phyloP scores from a whole-genome alignment of 2,113 vertebrate genomes.

The Arothron firmamentum region DNA sequence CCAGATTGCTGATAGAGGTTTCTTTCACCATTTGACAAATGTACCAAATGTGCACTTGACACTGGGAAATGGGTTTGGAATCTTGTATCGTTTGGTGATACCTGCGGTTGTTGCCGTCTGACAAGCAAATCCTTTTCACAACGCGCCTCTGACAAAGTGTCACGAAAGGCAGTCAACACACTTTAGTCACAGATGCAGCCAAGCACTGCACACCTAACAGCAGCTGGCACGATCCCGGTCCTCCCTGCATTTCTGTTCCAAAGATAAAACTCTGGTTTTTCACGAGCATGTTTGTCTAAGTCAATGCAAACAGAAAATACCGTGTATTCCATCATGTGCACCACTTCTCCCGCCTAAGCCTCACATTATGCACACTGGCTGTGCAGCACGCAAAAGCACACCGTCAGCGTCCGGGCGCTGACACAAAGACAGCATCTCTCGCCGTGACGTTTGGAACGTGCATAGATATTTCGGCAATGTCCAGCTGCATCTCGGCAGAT shows the following conservation, averaged over 20 bases:
- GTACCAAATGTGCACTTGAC: background rate
- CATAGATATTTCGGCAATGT: background rate
- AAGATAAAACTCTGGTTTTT: background rate
- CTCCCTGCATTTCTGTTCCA: background rate
- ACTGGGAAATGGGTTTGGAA: too few species aligned
- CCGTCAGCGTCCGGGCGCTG: background rate
- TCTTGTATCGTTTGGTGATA: too few species aligned
- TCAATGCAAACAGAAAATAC: slow-evolving; percentile 38
- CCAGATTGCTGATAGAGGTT: slow-evolving; percentile 84
- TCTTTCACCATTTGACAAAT: background rate
- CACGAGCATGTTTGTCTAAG: slow-evolving; percentile 10
- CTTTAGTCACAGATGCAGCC: too few species aligned
- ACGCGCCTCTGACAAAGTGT: too few species aligned
- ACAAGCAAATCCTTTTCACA: too few species aligned
- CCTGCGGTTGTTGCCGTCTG: too few species aligned
- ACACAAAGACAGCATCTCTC: background rate
- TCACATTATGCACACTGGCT: slow-evolving; percentile 27
- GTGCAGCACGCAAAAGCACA: slow-evolving; percentile 23
- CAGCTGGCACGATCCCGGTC: background rate
- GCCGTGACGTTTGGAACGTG: background rate
- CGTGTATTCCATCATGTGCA: slow-evolving; percentile 40
- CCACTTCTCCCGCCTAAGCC: slow-evolving; percentile 35
- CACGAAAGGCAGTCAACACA: too few species aligned
- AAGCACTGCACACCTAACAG: too few species aligned
- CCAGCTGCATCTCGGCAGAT: too few species aligned